Percentiles rank a stretch among this genome's conserved stretches.
Conservation (phyloP, 1,140 invertebrate genomes). For the Helicorthomorpha holstii region DNA sequence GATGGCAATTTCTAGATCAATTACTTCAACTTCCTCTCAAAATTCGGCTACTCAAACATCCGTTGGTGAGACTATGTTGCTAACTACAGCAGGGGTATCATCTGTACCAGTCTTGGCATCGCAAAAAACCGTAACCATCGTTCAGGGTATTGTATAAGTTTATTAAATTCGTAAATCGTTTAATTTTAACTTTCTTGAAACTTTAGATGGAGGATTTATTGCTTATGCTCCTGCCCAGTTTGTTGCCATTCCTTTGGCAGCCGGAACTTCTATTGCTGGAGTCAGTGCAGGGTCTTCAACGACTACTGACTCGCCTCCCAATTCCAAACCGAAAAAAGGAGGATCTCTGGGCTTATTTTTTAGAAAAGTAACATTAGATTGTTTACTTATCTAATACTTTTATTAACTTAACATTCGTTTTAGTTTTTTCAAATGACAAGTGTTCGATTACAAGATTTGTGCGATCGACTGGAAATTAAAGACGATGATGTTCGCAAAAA, state of each 20-base stretch:
- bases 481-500: slow-evolving; percentile 61
- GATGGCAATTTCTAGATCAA: slow-evolving; percentile 3
- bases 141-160: slow-evolving; percentile 7
- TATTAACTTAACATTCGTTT: neutral
- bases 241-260: neutral
- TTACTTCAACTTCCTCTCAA: slow-evolving; percentile 1
- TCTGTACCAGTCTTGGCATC: slow-evolving; percentile 8
- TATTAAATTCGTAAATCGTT: neutral
- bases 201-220: slow-evolving; percentile 7
- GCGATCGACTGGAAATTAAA: slow-evolving; percentile 51
- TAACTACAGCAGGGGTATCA: neutral
- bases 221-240: slow-evolving; percentile 9
- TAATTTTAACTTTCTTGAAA: slow-evolving; percentile 4
- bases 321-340: slow-evolving; percentile 34
- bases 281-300: neutral
- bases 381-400: neutral
- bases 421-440: slow-evolving; percentile 83
- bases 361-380: slow-evolving; percentile 40
- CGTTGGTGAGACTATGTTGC: neutral
- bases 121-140: slow-evolving; percentile 7
- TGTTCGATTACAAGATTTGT: slow-evolving; percentile 76
- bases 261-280: neutral
- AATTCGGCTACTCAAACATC: neutral
- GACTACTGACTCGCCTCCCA: neutral
- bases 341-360: slow-evolving; percentile 55